Base-by-base conservation (phyloP, 2,888 invertebrate genomes). In the Sialis lutaria region DNA sequence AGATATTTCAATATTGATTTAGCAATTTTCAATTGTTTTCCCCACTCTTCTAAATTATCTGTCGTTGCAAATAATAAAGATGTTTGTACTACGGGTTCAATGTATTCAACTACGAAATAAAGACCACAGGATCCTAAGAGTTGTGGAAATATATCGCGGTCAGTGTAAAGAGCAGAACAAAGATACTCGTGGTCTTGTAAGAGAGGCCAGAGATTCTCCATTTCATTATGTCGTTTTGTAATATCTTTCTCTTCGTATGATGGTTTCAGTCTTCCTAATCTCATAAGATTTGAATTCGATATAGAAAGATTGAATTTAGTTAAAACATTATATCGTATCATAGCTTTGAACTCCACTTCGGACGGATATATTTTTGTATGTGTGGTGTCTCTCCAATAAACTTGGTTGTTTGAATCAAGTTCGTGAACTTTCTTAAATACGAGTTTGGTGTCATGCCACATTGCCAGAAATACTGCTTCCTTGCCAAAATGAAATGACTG, bases 151-250 rank as follows among this genome's bases (percentile, higher is more conserved):
- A 79, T 65, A 51, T 74, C 73, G 53, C 69, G 66, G 50, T 74
- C 72, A 34, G 72, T 69, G 60, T 74, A 76, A 44, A 78, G 60
- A 41, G 70, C 65, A 34, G 75, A 68, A 43, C 77, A 64, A 4
- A 79, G 58, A 60, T 79, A 83, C 59, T 82, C 82, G 57, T 77
- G 74, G 55, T 79, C 77, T 56, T 78, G 75, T 1, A 78, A 56
- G 30, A 82, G 61, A 39, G 69, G 62, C 77, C 78, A 79, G 5
- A 79, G 61, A 57, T 75, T 75, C 51, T 73, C 70, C 69, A 77
- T 74, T 59, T 75, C 75, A 22, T 63, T 59, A 40, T 64, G 64
- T 39, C 72, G 61, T 43, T 61, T 62, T 6, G 54, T 51, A 2
- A 56, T 50, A 43, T 67, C 63, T 33, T 59, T 63, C 49, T 70